A percentile compares a stretch with the other conserved stretches of the same genome.
Conservation (phyloP, 2,113 vertebrate genomes). For the Pedetes capensis region DNA sequence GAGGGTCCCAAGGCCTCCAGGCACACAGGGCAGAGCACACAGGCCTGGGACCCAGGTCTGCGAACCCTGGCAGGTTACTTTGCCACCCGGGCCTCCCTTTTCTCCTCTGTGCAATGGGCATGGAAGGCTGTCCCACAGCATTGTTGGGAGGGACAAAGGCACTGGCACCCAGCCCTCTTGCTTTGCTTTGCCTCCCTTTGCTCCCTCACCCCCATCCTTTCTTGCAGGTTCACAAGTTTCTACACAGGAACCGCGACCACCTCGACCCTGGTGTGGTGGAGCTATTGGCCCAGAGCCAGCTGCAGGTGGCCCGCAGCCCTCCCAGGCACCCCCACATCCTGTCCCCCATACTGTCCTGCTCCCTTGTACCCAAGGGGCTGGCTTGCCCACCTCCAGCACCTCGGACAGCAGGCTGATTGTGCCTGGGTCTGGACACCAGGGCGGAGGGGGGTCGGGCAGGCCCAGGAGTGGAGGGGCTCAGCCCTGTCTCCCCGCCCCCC, state of each 20-base stretch:
- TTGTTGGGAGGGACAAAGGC: background rate
- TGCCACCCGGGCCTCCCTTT: background rate
- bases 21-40: background rate
- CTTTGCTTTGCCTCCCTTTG: background rate
- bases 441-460: background rate
- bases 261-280: constrained; percentile 88
- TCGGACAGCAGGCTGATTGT: too few species aligned
- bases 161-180: background rate
- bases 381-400: too few species aligned
- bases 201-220: background rate
- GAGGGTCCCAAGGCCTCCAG: background rate
- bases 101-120: background rate
- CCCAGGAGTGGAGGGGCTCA: background rate
- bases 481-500: background rate
- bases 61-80: background rate
- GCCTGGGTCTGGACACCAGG: too few species aligned
- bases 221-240: constrained; percentile 92
- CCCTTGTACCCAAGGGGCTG: background rate
- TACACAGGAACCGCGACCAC: constrained; percentile 92
- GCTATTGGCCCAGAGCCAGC: constrained; percentile 89
- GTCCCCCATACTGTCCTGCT: background rate
- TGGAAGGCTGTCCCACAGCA: background rate
- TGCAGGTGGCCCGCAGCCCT: constrained; percentile 84
- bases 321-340: background rate
- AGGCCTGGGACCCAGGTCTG: background rate